Conservation (phyloP, 2,797 vertebrate genomes). For the Gymnothorax javanicus region DNA sequence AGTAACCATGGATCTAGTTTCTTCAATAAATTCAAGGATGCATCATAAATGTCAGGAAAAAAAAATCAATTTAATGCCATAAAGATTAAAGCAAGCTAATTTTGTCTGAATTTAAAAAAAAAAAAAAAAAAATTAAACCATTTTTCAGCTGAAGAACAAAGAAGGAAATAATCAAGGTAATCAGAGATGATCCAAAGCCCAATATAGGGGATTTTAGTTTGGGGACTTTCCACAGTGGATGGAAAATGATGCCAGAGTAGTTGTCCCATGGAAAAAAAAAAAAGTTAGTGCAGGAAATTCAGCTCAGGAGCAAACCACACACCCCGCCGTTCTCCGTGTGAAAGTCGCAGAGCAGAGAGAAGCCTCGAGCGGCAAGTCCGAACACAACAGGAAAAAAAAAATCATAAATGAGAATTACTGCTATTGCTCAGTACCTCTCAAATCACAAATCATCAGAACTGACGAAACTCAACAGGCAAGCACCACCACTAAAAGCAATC, state of each 20-base stretch:
- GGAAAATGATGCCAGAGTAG: slow-evolving; percentile 36
- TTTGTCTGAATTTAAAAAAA: not conserved
- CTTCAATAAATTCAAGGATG: not conserved
- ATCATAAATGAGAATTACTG: not conserved
- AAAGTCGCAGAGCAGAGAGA: slow-evolving; percentile 33
- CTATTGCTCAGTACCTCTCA: not conserved
- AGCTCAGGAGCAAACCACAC: slow-evolving; percentile 22
- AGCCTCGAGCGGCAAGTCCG: slow-evolving; percentile 46
- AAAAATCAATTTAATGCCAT: not conserved
- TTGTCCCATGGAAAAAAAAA: slow-evolving; percentile 29
- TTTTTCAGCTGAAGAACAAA: not conserved
- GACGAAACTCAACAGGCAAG: not conserved
- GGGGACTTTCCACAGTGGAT: slow-evolving; percentile 46
- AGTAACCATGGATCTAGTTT: not conserved
- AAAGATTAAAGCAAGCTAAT: not conserved
- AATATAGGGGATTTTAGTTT: slow-evolving; percentile 12
- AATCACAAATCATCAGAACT: not conserved
- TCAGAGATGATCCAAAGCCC: slow-evolving; percentile 26
- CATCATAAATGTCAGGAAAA: not conserved
- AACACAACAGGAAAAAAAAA: slow-evolving; percentile 45
- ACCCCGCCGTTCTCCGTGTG: slow-evolving; percentile 37
- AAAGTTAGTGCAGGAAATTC: slow-evolving; percentile 34
- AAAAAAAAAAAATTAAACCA: not conserved
- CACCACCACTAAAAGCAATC: not conserved
- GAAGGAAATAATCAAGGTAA: slow-evolving; percentile 12